Base-by-base conservation (phyloP, 2,888 invertebrate genomes). In the Folsomia manolachei region DNA sequence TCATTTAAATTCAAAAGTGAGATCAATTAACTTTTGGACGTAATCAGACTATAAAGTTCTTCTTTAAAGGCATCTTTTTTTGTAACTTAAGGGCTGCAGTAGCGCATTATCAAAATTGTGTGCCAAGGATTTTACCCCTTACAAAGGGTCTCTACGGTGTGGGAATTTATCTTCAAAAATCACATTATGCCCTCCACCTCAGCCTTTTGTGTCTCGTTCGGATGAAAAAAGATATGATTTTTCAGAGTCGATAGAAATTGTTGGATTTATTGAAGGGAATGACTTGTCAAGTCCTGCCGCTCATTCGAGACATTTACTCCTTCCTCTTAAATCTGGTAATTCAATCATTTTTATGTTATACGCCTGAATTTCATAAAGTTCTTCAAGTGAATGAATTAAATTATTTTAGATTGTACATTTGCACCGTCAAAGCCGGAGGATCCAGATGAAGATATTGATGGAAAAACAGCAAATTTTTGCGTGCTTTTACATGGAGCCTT, bases 221-320 rank as follows among this genome's bases (percentile, higher is more conserved):
- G 90, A 87, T 82, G 86, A 83, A 73, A 87, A 84, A 75, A 88
- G 85, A 72, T 87, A 85, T 83, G 88, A 87, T 75, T 86, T 95
- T 68, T 89, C 91, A 0, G 90, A 89, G 72, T 88, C 89, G 67
- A 87, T 97, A 69, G 91, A 92, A 83, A 89, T 97, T 21, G 89
- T 93, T 82, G 97, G 97, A 0, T 97, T 95, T 83, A 85, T 97
- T 67, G 88, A 91, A n/a, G 89, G 94, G 9, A 88, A 90, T 1
- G 96, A 97, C 82, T 89, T 96, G 68, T 92, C 92, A 39, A 96
- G 95, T 72, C 97, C 97, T 1, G 93, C 94, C 82, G 92, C 94
- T 1, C 87, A 95, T 74, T 95, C 95, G 75, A 88, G 95, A 53
- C 97, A 97, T 84, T 86, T 97, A 74, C 89, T 97, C 7, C 87